Percentiles rank a stretch among this genome's conserved stretches.
Conservation (phyloP, 2,113 vertebrate genomes). For the Callionymus lyra region DNA sequence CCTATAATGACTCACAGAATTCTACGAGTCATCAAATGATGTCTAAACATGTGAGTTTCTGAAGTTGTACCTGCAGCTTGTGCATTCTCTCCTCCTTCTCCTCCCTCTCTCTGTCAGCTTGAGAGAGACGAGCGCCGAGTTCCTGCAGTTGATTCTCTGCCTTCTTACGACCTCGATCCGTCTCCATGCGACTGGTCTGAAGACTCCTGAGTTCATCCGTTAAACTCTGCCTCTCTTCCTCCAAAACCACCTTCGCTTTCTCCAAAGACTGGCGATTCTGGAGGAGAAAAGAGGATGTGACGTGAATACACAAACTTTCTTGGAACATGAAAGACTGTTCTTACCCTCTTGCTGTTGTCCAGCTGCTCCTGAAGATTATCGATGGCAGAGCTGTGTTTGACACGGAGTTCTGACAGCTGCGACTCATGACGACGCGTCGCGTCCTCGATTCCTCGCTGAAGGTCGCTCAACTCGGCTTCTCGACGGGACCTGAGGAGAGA, state of each 20-base stretch:
- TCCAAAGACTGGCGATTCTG: constrained; percentile 75
- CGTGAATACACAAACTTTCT: not conserved
- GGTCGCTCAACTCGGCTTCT: constrained; percentile 76
- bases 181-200: constrained; percentile 71
- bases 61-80: constrained; percentile 69
- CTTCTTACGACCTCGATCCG: constrained; percentile 74
- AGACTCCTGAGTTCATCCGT: constrained; percentile 68
- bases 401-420: constrained; percentile 76
- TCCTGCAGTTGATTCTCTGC: constrained; percentile 78
- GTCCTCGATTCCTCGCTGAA: constrained; percentile 81
- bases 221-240: constrained; percentile 70
- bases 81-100: constrained; percentile 71
- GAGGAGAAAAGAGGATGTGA: not conserved
- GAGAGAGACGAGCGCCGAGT: constrained; percentile 61
- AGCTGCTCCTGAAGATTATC: constrained; percentile 79
- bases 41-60: no score
- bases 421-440: constrained; percentile 71
- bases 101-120: constrained; percentile 68
- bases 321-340: no score
- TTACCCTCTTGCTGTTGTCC: constrained; percentile 79
- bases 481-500: constrained; percentile 70
- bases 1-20: no score
- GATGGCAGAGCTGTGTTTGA: constrained; percentile 73
- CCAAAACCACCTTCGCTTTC: constrained; percentile 72
- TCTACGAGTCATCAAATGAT: no score